phyloP scores from a whole-genome alignment of 2,888 invertebrate species.

The Pelosia muscerda region DNA sequence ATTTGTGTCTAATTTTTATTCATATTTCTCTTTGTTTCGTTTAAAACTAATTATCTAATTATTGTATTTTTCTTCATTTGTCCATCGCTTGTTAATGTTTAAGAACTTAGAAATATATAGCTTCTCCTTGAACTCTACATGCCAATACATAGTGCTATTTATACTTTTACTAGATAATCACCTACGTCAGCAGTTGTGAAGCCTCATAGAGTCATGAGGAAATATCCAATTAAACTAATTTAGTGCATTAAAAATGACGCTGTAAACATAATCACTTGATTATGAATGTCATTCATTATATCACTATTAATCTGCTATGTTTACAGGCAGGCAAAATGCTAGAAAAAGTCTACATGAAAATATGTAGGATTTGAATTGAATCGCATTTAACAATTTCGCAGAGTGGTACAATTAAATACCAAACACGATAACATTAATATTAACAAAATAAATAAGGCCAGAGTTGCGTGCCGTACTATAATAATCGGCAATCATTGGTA shows the following conservation, averaged over 20 bases:
- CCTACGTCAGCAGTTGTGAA: conserved; percentile 31
- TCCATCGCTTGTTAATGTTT: background rate
- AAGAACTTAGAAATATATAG: too few relatives aligned
- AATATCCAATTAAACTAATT: conserved; percentile 51
- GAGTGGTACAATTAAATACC: background rate
- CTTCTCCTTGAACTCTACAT: too few relatives aligned
- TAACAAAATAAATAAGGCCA: background rate
- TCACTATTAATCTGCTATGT: background rate
- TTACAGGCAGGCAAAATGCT: background rate
- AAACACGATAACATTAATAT: background rate
- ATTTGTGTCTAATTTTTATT: background rate
- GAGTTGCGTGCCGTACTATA: conserved; percentile 3
- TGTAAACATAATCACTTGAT: conserved; percentile 10
- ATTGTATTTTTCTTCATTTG: too few relatives aligned
- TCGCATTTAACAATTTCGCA: background rate
- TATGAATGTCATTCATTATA: background rate
- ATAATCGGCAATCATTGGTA: conserved; percentile 1
- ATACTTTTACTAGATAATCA: conserved; percentile 6
- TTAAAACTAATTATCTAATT: too few relatives aligned
- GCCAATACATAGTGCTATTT: conserved; percentile 16
- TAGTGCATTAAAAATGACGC: conserved; percentile 34
- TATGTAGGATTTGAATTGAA: background rate
- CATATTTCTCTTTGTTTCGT: background rate
- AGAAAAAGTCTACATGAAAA: background rate
- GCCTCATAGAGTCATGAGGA: conserved; percentile 36